Evolutionary conservation across 2,888 invertebrate genomes (phyloP).

Genomic region (Craniophora ligustri): DNA sequence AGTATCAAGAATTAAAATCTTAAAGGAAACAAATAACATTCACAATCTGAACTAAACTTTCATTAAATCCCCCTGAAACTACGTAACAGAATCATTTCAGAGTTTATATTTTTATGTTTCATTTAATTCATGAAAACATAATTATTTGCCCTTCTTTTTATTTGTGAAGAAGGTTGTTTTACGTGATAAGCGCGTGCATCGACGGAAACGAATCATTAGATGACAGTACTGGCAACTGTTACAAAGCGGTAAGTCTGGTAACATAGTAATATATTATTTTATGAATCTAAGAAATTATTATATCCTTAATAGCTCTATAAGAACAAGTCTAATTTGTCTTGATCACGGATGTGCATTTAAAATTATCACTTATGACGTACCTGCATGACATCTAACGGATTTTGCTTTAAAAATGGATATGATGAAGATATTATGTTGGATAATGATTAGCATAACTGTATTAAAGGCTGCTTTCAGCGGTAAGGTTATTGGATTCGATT

Average conservation of each 20-base stretch:
- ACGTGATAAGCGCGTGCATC: constrained; percentile 2
- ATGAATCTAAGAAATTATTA: constrained; percentile 16
- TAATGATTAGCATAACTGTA: too few relatives aligned
- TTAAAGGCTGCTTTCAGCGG: too few relatives aligned
- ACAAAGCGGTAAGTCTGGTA: constrained; percentile 8
- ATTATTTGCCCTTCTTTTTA: constrained; percentile 12
- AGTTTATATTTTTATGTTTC: background rate
- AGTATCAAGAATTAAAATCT: constrained; percentile 31
- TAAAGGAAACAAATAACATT: too few relatives aligned
- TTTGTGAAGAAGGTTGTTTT: constrained; percentile 12
- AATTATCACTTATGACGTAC: background rate
- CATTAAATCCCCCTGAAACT: background rate
- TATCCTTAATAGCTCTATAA: constrained; percentile 1
- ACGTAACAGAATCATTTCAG: background rate
- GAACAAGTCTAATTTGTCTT: constrained; percentile 7
- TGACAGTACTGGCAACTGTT: constrained; percentile 3
- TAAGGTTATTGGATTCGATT: too few relatives aligned
- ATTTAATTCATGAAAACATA: constrained; percentile 36
- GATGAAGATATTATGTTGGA: too few relatives aligned
- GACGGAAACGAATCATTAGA: constrained; percentile 25
- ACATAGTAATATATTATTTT: constrained; percentile 21
- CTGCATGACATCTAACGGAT: too few relatives aligned
- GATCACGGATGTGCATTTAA: constrained; percentile 8
- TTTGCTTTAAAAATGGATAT: too few relatives aligned
- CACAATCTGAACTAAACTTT: background rate